Evolutionary conservation across 2,113 vertebrate species (phyloP), one percentile per base, ranked within the genome.

Genomic region (Chaenocephalus aceratus): DNA sequence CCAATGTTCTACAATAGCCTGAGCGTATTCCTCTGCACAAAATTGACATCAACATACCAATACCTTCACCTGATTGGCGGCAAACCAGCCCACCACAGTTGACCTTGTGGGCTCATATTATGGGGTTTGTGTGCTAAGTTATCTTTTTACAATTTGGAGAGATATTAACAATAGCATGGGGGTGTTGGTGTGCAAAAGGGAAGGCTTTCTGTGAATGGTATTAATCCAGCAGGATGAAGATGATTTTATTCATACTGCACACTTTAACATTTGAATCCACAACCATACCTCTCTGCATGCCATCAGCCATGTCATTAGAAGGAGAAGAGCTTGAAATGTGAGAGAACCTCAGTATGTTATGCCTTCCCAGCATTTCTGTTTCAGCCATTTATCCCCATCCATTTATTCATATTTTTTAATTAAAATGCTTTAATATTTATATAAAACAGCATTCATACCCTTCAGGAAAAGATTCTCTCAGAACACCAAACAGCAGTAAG

Each of bases 371-470:
- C 66, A 62, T 72, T 56, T 65, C 21, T 16, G 34, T 61, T 69
- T 68, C n/a, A 34, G 51, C 23, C 4, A 69, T 36, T 67, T 62
- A 58, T 16, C n/a, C 56, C 26, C 69, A 57, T 41, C 12, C 12
- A 48, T 60, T 73, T 70, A 64, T 69, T 76, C 62, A 76, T 53
- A 53, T 49, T 54, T 49, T 4, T 13, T 72, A 56, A 71, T 30
- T 18, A 26, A 23, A 65, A 69, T 51, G 53, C 46, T 64, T 26
- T 56, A 54, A 60, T n/a, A 36, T 63, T 77, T 53, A 62, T 41
- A 49, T 36, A 10, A 58, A 41, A 65, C 46, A 49, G n/a, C 18
- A 21, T 46, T 64, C 26, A 57, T 13, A 34, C 4, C 10, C 10
- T 23, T 52, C 51, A 51, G 30, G 21, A 52, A 74, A 7, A 56